Percentiles rank a stretch among this genome's conserved stretches.
Conservation (phyloP, 2,888 invertebrate genomes). For the Heliconius aoede region DNA sequence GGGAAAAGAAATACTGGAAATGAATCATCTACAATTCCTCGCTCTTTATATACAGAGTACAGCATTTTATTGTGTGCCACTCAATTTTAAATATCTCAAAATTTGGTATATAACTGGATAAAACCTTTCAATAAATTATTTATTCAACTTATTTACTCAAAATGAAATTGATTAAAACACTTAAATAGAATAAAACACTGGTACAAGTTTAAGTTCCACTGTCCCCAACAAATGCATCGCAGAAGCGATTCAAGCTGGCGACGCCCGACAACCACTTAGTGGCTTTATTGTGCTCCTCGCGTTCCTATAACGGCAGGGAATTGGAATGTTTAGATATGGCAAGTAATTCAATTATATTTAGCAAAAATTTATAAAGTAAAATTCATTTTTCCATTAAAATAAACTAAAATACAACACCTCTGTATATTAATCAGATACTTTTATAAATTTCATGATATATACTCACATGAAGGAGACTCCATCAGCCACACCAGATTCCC, state of each 20-base stretch:
- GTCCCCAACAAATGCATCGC: constrained; percentile 49
- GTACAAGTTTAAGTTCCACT: constrained; percentile 39
- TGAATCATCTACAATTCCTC: no score
- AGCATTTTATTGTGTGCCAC: no score
- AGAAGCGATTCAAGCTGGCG: constrained; percentile 48
- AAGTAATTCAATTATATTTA: neutral
- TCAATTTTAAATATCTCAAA: no score
- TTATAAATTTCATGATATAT: no score
- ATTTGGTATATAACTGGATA: neutral
- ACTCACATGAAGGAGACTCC: no score
- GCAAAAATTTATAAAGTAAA: no score
- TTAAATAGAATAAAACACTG: neutral
- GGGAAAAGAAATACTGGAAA: no score
- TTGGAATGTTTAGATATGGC: constrained; percentile 24
- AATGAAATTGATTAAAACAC: neutral
- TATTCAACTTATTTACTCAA: neutral
- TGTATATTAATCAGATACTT: no score
- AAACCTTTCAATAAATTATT: neutral
- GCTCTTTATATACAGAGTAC: no score
- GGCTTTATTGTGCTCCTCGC: constrained; percentile 58
- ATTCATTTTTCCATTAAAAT: no score
- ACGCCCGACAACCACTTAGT: constrained; percentile 69
- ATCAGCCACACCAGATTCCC: no score
- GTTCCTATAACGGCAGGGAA: constrained; percentile 30
- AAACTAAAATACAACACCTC: no score